Percentiles rank a stretch among this genome's conserved stretches.
phyloP scores from a whole-genome alignment of 2,888 invertebrate genomes.

The Caradrina kadenii region DNA sequence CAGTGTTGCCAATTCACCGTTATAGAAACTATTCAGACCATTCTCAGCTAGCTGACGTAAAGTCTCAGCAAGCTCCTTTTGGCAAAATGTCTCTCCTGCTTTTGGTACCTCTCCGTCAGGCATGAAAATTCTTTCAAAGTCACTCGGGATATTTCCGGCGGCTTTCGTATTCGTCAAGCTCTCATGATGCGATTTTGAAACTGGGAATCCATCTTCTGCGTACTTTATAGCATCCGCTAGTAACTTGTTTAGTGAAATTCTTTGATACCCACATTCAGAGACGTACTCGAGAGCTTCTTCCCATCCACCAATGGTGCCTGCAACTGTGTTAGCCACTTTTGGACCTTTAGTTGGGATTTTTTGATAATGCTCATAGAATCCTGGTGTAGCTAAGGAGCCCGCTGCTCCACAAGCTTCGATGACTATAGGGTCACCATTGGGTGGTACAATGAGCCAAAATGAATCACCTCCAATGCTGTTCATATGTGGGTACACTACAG shows the following conservation, averaged over 20 bases:
- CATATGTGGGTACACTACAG: constrained; percentile 86
- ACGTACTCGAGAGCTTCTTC: constrained; percentile 84
- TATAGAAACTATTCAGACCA: constrained; percentile 82
- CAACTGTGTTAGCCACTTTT: constrained; percentile 82
- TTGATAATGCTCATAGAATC: constrained; percentile 73
- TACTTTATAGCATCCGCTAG: constrained; percentile 82
- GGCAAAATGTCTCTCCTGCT: constrained; percentile 76
- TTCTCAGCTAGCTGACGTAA: constrained; percentile 75
- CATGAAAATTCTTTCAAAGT: constrained; percentile 74
- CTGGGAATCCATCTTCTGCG: constrained; percentile 81
- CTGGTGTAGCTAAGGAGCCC: constrained; percentile 79
- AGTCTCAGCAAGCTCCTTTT: constrained; percentile 79
- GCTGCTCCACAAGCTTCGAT: constrained; percentile 85
- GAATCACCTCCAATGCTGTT: constrained; percentile 85
- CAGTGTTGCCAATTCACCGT: constrained; percentile 78
- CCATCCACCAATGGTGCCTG: constrained; percentile 86
- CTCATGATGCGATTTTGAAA: constrained; percentile 71
- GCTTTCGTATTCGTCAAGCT: constrained; percentile 51
- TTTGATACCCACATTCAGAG: constrained; percentile 80
- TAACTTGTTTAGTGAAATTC: constrained; percentile 74
- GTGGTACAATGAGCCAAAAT: constrained; percentile 85
- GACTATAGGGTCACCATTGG: constrained; percentile 79
- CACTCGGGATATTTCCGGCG: constrained; percentile 50
- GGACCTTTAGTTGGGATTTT: constrained; percentile 79
- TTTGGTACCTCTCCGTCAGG: constrained; percentile 73